Evolutionary conservation across 2,113 vertebrate species (phyloP), one percentile per base, ranked within the genome.

Genomic region (Indicator indicator): DNA sequence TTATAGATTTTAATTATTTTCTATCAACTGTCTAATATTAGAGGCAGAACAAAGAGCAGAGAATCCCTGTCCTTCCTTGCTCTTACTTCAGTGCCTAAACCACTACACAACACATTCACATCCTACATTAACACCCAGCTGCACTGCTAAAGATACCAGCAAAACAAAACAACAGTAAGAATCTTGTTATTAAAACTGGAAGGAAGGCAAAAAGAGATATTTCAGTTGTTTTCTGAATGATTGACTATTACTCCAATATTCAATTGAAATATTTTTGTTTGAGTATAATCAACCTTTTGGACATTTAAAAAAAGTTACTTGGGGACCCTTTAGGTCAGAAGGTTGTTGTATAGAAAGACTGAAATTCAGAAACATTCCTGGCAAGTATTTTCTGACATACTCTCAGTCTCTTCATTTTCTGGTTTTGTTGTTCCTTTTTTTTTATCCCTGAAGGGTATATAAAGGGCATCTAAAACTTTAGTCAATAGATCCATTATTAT

Each of bases 401-500:
- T 89, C 63, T 87, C 92, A 95, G 91, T 67, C 59, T 88, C 73
- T 76, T 86, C 83, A 52, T 88, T 92, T 90, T 56, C 83, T 78
- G 67, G 28, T 86, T 93, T 93, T 56, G 17, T 90, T 95, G 89
- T 94, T 90, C 78, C 87, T 96, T 96, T 96, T 96, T 24, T 79
- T 93, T 90, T 83, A 95, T 93, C 95, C 93, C 95, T 88, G 86
- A 97, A 98, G 97, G 97, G 97, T 97, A 95, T 88, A 80, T 92
- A 98, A 97, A 98, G 97, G 97, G 96, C 97, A 97, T 95, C 96
- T 96, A 96, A 97, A 98, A 98, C 95, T 97, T 97, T 94, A 97
- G 97, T 98, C 97, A 97, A 98, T 97, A 98, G 97, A 95, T 95
- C 97, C 97, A 98, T 98, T 98, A 98, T 98, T 97, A 97, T 98